phyloP scores from a whole-genome alignment of 2,888 invertebrate species.

The Iselma pallidipennis region DNA sequence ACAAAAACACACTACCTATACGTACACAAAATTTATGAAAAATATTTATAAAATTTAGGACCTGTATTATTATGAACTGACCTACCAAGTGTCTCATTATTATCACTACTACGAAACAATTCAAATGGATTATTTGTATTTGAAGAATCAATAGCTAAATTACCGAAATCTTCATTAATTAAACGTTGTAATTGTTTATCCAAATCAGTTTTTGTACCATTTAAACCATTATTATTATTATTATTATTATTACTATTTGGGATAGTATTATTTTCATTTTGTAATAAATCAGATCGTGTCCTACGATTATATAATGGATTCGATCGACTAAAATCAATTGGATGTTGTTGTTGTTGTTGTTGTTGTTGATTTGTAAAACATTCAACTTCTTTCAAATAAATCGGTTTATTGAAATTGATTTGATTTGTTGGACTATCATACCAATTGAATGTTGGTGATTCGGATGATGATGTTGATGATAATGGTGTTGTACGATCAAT shows the following conservation, averaged over 20 bases:
- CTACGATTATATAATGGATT: constrained; percentile 60
- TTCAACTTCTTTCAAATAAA: constrained; percentile 46
- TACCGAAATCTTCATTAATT: constrained; percentile 50
- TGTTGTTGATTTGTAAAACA: constrained; percentile 14
- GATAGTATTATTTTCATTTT: not conserved
- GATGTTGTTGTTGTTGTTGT: too few relatives aligned
- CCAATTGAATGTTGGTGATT: constrained; percentile 48
- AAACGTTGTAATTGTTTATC: constrained; percentile 36
- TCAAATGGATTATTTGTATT: not conserved
- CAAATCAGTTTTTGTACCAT: constrained; percentile 37
- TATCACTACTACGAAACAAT: not conserved
- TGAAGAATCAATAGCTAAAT: constrained; percentile 43
- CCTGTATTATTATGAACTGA: too few relatives aligned
- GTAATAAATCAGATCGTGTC: constrained; percentile 25
- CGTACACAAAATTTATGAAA: constrained; percentile 52
- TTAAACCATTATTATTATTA: constrained; percentile 26
- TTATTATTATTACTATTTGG: not conserved
- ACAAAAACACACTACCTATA: constrained; percentile 17
- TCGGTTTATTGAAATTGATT: constrained; percentile 50
- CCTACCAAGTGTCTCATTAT: constrained; percentile 27
- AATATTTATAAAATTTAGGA: constrained; percentile 62
- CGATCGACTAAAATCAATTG: constrained; percentile 39
- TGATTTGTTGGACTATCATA: constrained; percentile 50
- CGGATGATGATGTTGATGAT: constrained; percentile 32
- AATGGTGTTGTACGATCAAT: constrained; percentile 38